These are phyloP conservation scores for Hirudinaria manillensis DNA, from an alignment of 2,888 invertebrate genomes.

Conservation along the genomic window DNA sequence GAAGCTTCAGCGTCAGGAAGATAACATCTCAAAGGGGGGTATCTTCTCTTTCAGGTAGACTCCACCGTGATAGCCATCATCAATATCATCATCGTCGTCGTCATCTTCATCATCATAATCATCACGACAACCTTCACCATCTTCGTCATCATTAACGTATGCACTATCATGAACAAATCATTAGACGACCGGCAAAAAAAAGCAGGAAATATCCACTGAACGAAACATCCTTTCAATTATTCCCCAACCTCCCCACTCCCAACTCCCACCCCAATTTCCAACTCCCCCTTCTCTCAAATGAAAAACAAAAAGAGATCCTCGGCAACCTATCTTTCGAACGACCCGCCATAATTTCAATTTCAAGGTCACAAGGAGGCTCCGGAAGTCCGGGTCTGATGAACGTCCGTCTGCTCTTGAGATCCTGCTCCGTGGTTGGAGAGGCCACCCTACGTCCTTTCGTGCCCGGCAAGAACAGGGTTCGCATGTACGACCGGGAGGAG, in stretches of 20 bases:
- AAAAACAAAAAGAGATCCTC: no score
- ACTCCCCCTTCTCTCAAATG: no score
- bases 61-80: background rate
- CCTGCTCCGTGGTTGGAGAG: slow-evolving; percentile 67
- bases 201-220: background rate
- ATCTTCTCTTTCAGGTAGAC: background rate
- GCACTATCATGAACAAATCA: background rate
- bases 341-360: slow-evolving; percentile 42
- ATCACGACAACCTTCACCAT: slow-evolving; percentile 1
- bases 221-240: background rate
- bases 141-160: background rate
- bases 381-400: slow-evolving; percentile 55
- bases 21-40: background rate
- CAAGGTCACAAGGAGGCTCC: slow-evolving; percentile 38
- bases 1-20: slow-evolving; percentile 16
- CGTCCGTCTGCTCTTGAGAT: slow-evolving; percentile 68
- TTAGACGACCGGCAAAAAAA: background rate
- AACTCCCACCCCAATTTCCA: background rate
- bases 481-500: slow-evolving; percentile 74
- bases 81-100: background rate
- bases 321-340: no score
- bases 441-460: slow-evolving; percentile 53
- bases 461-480: slow-evolving; percentile 47
- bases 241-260: background rate
- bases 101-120: slow-evolving; percentile 7